phyloP scores from a whole-genome alignment of 2,797 vertebrate species.

The Denticeps clupeoides region DNA sequence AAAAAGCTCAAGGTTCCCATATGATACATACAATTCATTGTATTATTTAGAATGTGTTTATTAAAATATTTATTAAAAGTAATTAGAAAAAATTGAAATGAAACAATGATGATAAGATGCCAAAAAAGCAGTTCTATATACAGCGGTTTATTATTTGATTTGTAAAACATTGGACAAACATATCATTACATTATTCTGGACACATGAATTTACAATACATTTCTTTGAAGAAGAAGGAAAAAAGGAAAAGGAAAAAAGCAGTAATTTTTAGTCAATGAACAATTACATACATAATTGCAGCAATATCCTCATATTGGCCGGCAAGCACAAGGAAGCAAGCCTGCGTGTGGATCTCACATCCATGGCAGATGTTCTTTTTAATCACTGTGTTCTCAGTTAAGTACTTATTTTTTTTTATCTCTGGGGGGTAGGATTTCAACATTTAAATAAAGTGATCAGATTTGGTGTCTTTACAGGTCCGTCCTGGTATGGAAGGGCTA shows the following conservation, averaged over 20 bases:
- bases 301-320: constrained; percentile 45
- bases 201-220: constrained; percentile 34
- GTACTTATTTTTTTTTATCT: not conserved
- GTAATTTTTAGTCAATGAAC: constrained; percentile 13
- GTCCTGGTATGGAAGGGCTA: not conserved
- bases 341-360: constrained; percentile 4
- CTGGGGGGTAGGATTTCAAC: too few relatives aligned
- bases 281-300: constrained; percentile 45
- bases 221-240: constrained; percentile 24
- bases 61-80: too few relatives aligned
- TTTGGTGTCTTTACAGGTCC: not conserved
- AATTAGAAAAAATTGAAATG: too few relatives aligned
- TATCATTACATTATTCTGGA: constrained; percentile 33
- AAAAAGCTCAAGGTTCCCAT: too few relatives aligned
- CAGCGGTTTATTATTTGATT: constrained; percentile 33
- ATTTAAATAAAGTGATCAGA: not conserved
- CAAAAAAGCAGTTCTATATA: constrained; percentile 11
- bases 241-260: constrained; percentile 16
- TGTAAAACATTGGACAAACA: constrained; percentile 39
- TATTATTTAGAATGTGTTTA: too few relatives aligned
- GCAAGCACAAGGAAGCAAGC: constrained; percentile 7
- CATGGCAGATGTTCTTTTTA: not conserved
- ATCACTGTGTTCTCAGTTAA: not conserved
- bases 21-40: too few relatives aligned
- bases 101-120: too few relatives aligned